phyloP scores from a whole-genome alignment of 2,113 vertebrate genomes.

The Odocoileus virginianus region DNA sequence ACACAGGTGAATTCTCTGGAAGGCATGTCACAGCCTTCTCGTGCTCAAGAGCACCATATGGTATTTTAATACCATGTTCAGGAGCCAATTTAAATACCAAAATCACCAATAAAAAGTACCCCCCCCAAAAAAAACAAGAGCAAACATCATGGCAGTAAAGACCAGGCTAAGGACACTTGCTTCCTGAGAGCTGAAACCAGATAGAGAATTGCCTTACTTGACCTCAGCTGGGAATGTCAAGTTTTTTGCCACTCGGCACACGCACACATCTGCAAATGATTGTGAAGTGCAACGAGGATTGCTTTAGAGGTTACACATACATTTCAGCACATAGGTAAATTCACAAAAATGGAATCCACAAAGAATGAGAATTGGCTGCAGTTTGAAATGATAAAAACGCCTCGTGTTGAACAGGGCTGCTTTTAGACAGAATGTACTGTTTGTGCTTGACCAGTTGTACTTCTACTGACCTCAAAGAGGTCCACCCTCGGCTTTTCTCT shows the following conservation, averaged over 20 bases:
- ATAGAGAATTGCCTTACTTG: background rate
- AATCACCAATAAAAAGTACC: background rate
- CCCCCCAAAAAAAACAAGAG: background rate
- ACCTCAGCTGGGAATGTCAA: background rate
- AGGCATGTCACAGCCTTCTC: background rate
- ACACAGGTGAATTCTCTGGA: background rate
- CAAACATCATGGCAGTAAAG: background rate
- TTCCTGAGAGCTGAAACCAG: background rate
- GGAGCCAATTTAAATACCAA: background rate
- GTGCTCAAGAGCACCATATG: background rate
- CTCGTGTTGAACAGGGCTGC: background rate
- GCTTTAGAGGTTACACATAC: background rate
- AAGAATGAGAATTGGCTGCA: background rate
- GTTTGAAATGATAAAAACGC: background rate
- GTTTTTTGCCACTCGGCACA: background rate
- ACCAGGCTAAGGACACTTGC: background rate
- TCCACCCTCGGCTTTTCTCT: background rate
- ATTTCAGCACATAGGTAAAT: background rate
- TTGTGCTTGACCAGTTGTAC: background rate
- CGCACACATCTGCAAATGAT: background rate
- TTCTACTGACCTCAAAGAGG: background rate
- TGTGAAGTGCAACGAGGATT: background rate
- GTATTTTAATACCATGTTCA: background rate
- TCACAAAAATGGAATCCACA: background rate
- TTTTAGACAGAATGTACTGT: background rate